Conservation (phyloP, 2,888 invertebrate species). For the Lochmaea crataegi region DNA sequence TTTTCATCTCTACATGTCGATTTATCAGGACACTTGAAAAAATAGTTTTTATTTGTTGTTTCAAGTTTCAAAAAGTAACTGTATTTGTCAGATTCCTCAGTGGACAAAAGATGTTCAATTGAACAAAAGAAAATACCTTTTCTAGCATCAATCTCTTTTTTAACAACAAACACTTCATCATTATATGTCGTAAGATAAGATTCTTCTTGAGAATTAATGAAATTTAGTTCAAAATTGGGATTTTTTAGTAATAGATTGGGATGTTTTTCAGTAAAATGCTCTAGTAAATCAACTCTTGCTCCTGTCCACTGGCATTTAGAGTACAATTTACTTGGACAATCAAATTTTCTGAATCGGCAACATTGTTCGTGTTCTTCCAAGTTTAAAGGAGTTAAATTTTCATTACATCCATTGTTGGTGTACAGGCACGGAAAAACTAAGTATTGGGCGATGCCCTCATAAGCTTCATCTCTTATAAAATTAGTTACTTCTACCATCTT, state of each 20-base stretch:
- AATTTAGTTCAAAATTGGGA: conserved; percentile 54
- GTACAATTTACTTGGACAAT: conserved; percentile 50
- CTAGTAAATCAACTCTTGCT: conserved; percentile 47
- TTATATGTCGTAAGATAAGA: conserved; percentile 49
- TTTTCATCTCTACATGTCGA: conserved; percentile 31
- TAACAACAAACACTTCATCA: conserved; percentile 54
- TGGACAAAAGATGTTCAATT: conserved; percentile 42
- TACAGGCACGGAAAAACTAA: conserved; percentile 56
- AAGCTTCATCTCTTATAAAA: conserved; percentile 51
- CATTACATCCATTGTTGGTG: conserved; percentile 53
- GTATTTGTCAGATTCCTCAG: conserved; percentile 36
- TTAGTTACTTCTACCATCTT: conserved; percentile 44
- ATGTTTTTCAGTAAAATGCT: conserved; percentile 56
- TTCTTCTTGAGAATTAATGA: conserved; percentile 52
- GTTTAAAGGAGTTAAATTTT: conserved; percentile 46
- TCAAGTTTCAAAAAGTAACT: conserved; percentile 42
- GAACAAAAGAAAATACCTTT: conserved; percentile 42
- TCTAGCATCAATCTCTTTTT: conserved; percentile 48
- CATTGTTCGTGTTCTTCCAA: conserved; percentile 53
- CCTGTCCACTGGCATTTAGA: conserved; percentile 58
- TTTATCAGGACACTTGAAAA: conserved; percentile 36
- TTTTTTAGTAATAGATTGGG: conserved; percentile 48
- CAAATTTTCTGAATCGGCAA: conserved; percentile 52
- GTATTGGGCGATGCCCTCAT: conserved; percentile 54
- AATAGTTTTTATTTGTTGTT: conserved; percentile 35